Percentiles rank a stretch among this genome's conserved stretches.
phyloP scores from a whole-genome alignment of 2,888 invertebrate genomes.

The Eremobia ochroleuca region DNA sequence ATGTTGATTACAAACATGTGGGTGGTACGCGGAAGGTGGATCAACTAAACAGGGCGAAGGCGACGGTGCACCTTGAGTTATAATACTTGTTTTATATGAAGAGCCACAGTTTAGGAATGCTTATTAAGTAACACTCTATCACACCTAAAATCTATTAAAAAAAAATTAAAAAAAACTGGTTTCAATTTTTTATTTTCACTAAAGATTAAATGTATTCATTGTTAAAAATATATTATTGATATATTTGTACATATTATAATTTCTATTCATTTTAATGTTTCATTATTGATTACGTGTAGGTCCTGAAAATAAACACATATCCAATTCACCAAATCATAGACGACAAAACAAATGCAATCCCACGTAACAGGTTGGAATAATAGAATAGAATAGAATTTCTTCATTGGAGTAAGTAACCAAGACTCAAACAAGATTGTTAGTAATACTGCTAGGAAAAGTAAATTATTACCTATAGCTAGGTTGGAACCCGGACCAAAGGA shows the following conservation, averaged over 20 bases:
- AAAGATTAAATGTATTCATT: neutral
- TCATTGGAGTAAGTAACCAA: too few species aligned
- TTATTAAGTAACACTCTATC: neutral
- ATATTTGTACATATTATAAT: too few species aligned
- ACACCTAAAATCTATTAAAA: neutral
- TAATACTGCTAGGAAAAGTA: too few species aligned
- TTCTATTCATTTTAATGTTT: neutral
- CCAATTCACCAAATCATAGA: neutral
- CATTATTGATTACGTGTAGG: neutral
- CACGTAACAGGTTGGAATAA: constrained; percentile 2
- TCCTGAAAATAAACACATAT: neutral
- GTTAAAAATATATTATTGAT: neutral
- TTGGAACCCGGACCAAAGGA: neutral
- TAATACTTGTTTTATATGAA: neutral
- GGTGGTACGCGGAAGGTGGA: neutral
- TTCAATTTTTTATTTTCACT: neutral
- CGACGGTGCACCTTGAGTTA: neutral
- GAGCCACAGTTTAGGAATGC: neutral
- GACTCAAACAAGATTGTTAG: too few species aligned
- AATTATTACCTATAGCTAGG: neutral
- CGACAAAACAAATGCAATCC: neutral
- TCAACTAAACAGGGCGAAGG: neutral
- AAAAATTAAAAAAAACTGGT: neutral
- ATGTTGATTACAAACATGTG: constrained; percentile 4
- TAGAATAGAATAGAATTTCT: too few species aligned